A percentile compares a stretch with the other conserved stretches of the same genome.
Conservation (phyloP, 2,113 vertebrate genomes). For the Monopterus albus region DNA sequence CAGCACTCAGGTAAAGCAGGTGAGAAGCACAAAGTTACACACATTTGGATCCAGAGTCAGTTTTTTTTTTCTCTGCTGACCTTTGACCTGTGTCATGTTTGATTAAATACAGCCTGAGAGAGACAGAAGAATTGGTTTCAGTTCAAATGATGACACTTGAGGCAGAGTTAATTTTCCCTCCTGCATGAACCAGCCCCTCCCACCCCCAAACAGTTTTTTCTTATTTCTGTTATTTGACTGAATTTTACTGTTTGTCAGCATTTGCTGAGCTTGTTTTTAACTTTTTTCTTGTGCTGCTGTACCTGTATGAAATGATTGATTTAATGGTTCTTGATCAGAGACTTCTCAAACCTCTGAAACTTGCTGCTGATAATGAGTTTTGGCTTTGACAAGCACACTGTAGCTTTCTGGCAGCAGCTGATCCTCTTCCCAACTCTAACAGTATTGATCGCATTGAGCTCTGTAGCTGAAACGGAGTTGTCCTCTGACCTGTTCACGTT, state of each 20-base stretch:
- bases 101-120: too few species aligned
- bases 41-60: too few species aligned
- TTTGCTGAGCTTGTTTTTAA: conserved; percentile 11
- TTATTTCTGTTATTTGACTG: neutral
- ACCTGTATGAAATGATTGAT: neutral
- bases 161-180: too few species aligned
- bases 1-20: too few species aligned
- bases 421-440: too few species aligned
- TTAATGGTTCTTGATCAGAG: too few species aligned
- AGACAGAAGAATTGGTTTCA: too few species aligned
- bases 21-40: too few species aligned
- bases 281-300: conserved; percentile 13
- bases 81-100: too few species aligned
- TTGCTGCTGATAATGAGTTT: conserved; percentile 6
- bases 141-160: too few species aligned
- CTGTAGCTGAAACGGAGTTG: conserved; percentile 21
- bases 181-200: neutral
- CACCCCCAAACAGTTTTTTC: neutral
- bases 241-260: neutral
- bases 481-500: too few species aligned
- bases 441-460: conserved; percentile 3
- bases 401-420: conserved; percentile 1
- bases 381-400: conserved; percentile 21
- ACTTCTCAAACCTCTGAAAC: conserved; percentile 12
- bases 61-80: too few species aligned